A percentile compares a stretch with the other conserved stretches of the same genome.
Conservation (phyloP, 1,140 invertebrate genomes). For the Diachasma alloeum region DNA sequence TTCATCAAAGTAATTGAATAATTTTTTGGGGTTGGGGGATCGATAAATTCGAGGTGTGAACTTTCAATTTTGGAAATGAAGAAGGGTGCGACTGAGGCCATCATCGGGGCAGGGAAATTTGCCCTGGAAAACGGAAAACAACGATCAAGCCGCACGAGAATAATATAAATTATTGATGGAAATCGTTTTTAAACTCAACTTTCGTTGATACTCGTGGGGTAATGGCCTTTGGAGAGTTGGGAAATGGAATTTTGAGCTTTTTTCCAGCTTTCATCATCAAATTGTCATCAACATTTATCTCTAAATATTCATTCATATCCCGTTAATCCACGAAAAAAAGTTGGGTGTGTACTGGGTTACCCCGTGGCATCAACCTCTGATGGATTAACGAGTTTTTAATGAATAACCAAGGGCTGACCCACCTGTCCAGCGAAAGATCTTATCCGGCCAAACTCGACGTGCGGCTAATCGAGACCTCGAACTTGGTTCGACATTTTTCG, state of each 20-base stretch:
- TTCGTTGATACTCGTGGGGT: too few relatives aligned
- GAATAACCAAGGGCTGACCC: slow-evolving; percentile 20
- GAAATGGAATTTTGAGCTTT: neutral
- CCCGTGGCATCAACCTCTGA: slow-evolving; percentile 23
- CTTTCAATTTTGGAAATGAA: neutral
- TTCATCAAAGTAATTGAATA: slow-evolving; percentile 49
- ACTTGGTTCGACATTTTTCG: slow-evolving; percentile 14
- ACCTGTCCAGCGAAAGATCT: slow-evolving; percentile 25
- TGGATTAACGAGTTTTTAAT: slow-evolving; percentile 40
- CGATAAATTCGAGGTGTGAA: neutral
- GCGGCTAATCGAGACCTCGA: slow-evolving; percentile 22
- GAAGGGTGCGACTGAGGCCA: neutral
- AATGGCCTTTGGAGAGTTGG: too few relatives aligned
- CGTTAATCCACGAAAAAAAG: neutral
- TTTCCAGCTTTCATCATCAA: neutral
- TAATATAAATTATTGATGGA: too few relatives aligned
- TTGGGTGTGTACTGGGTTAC: slow-evolving; percentile 7
- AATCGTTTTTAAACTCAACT: too few relatives aligned
- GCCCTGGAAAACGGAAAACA: too few relatives aligned
- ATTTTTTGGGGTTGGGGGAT: slow-evolving; percentile 22
- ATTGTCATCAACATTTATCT: neutral
- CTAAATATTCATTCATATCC: neutral
- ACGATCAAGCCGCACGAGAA: too few relatives aligned
- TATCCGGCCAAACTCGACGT: slow-evolving; percentile 20
- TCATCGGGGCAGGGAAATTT: neutral